Base-by-base conservation (phyloP, 2,113 vertebrate species). In the Clarias macrocephalus region DNA sequence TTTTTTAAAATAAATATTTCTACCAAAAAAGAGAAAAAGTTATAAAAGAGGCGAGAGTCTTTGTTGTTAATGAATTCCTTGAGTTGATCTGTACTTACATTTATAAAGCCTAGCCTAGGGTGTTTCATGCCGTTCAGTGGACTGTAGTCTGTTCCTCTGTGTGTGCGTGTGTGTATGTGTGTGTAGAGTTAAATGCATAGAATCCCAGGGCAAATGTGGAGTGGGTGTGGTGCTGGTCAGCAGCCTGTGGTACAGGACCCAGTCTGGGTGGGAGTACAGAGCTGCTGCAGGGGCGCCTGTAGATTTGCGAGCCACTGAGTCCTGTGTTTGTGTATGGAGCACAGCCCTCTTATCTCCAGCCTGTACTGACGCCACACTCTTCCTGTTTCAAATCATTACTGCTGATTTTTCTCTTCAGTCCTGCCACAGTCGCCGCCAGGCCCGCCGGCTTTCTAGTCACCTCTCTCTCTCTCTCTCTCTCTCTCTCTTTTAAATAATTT, bases 351-450 rank as follows among this genome's bases (percentile, higher is more conserved):
- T 98, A 97, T 97, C 96, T 96, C 95, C 95, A 93, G 95, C 94
- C 93, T 93, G 93, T 94, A 94, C 97, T 95, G 97, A 97, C 97
- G 97, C 97, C 97, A 95, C 93, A 93, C 95, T 96, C 95, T 98
- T 99, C 98, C 98, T 98, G 97, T 98, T 98, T 97, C 96, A 97
- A 96, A 97, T 97, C 96, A 95, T 95, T 92, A 96, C 96, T 96
- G 96, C 95, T 94, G 94, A 95, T 97, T 97, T 95, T 96, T 96
- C 95, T 96, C 94, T 93, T 91, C 89, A 92, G 92, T 95, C 94
- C 92, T 93, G 86, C 94, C 94, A 95, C 91, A 90, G 92, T 90
- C 75, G 87, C 94, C 92, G 93, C 95, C 94, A 88, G 89, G 91
- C 91, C 90, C 68, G 90, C 79, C 80, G 73, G 86, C 88, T 90